These are phyloP conservation scores for Coregonus ussuriensis DNA, from an alignment of 2,797 vertebrate genomes.

Conservation along the genomic window DNA sequence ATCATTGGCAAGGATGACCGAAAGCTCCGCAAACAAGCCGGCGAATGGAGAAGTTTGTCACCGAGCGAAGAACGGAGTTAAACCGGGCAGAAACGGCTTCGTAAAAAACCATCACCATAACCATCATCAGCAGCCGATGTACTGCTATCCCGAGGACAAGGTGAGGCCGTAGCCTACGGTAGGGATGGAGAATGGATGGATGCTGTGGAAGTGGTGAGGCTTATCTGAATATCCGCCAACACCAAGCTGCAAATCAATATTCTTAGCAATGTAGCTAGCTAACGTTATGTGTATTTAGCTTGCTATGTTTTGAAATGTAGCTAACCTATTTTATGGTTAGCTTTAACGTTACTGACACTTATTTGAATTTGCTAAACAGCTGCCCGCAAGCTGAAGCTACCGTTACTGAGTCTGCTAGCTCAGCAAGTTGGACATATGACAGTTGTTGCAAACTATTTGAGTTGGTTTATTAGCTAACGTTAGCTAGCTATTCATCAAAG, in stretches of 20 bases:
- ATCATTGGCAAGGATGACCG: conserved; percentile 68
- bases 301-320: not conserved
- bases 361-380: not conserved
- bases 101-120: conserved; percentile 54
- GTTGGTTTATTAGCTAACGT: not conserved
- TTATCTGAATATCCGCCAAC: not conserved
- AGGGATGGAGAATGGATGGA: conserved; percentile 38
- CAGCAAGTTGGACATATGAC: not conserved
- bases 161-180: conserved; percentile 60
- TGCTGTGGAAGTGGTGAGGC: not conserved
- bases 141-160: conserved; percentile 58
- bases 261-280: not conserved
- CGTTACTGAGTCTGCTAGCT: not conserved
- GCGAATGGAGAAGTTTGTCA: conserved; percentile 60
- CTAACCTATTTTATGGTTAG: not conserved
- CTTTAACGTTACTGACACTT: not conserved
- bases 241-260: not conserved
- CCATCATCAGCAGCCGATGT: conserved; percentile 40
- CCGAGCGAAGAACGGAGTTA: conserved; percentile 67
- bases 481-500: not conserved
- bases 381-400: not conserved
- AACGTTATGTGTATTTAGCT: no score
- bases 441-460: not conserved
- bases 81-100: conserved; percentile 64
- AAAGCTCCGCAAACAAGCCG: conserved; percentile 63